phyloP scores from a whole-genome alignment of 2,888 invertebrate species.

The Synanthedon andrenaeformis region DNA sequence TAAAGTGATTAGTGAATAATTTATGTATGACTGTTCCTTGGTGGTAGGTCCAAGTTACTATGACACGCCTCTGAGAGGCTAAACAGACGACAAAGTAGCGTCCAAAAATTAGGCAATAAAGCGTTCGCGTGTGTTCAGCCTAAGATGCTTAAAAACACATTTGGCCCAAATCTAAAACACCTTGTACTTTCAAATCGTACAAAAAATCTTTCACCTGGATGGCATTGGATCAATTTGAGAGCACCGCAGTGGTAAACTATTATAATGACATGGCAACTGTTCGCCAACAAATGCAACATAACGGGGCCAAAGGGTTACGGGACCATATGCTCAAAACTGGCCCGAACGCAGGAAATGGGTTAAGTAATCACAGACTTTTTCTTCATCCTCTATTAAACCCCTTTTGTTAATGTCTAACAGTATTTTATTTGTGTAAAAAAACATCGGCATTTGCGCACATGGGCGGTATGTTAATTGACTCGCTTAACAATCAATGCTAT shows the following conservation, averaged over 20 bases:
- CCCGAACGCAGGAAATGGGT: slow-evolving; percentile 62
- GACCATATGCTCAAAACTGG: slow-evolving; percentile 44
- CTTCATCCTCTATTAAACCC: slow-evolving; percentile 49
- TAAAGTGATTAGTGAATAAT: no score
- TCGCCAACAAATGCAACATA: slow-evolving; percentile 41
- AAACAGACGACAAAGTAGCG: neutral
- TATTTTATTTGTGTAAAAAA: slow-evolving; percentile 29
- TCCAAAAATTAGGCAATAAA: neutral
- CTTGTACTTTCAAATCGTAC: neutral
- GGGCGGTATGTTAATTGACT: slow-evolving; percentile 50
- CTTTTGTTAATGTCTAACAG: slow-evolving; percentile 50
- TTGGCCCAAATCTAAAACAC: neutral
- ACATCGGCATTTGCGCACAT: slow-evolving; percentile 41
- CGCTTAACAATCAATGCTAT: slow-evolving; percentile 31
- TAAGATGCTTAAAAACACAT: no score
- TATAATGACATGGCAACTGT: slow-evolving; percentile 59
- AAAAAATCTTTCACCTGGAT: slow-evolving; percentile 43
- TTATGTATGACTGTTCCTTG: no score
- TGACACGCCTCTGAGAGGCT: no score
- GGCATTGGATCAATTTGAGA: slow-evolving; percentile 20
- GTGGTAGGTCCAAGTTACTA: no score
- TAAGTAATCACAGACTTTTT: slow-evolving; percentile 62
- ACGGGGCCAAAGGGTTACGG: slow-evolving; percentile 68
- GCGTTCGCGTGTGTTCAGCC: neutral
- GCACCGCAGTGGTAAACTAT: slow-evolving; percentile 19